Base-by-base conservation (phyloP, 2,888 invertebrate genomes). In the Labia minor region DNA sequence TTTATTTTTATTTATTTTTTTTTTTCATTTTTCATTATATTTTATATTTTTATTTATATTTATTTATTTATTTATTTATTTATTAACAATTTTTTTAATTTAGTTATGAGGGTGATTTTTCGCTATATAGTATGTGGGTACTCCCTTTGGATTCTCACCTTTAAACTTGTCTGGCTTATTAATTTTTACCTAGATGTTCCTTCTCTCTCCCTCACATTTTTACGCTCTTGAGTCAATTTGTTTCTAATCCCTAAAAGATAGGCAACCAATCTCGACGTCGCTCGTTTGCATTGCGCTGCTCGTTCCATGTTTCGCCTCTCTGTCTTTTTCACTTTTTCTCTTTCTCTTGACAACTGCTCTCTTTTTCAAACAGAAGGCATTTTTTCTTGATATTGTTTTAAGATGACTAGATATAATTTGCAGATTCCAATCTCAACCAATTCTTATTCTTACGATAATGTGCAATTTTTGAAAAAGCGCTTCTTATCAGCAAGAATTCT, bases 161-260 rank as follows among this genome's bases (percentile, higher is more conserved):
- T n/a, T n/a, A n/a, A n/a, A n/a, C n/a, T n/a, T n/a, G n/a, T n/a
- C n/a, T n/a, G n/a, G n/a, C n/a, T 26, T 26, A 26, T 6, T 26
- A 26, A 26, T 26, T 26, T 26, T 49, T 49, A 49, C 14, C 49
- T 6, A 26, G 26, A 8, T 49, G 49, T 3, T 49, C 49, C n/a
- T n/a, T n/a, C 16, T n/a, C 14, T 49, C 49, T 49, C n/a, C n/a
- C n/a, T n/a, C n/a, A n/a, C n/a, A n/a, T n/a, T n/a, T n/a, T n/a
- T n/a, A n/a, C n/a, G n/a, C n/a, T n/a, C 49, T 49, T 49, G n/a
- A 49, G 49, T 16, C 49, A 49, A 49, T 49, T 49, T 49, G n/a
- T 49, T 49, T 49, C 49, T 16, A 26, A 26, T 26, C n/a, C 49
- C n/a, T 3, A n/a, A 16, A 14, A 49, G n/a, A 49, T 49, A 49